These are phyloP conservation scores for Sylvilagus floridanus DNA, from an alignment of 2,797 vertebrate genomes.

Conservation along the genomic window DNA sequence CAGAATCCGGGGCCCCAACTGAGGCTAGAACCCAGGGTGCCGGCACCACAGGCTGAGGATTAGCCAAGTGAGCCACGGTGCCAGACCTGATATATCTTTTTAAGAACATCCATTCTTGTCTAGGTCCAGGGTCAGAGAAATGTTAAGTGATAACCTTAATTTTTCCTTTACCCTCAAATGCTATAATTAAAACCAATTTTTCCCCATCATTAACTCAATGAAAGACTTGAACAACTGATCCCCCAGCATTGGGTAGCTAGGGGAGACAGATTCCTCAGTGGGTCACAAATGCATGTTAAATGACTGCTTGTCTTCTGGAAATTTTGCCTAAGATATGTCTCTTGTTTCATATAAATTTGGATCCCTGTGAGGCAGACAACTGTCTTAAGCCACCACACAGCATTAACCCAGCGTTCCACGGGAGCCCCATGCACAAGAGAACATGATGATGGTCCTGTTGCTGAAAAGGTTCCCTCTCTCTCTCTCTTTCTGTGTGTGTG, in stretches of 20 bases:
- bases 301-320: conserved; percentile 72
- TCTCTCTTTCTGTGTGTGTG: neutral
- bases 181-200: neutral
- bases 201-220: neutral
- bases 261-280: neutral
- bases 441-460: conserved; percentile 36
- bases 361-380: neutral
- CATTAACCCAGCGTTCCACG: conserved; percentile 25
- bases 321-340: conserved; percentile 65
- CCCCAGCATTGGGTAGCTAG: neutral
- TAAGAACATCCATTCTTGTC: neutral
- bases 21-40: too few relatives aligned
- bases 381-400: conserved; percentile 30
- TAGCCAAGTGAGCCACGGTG: too few relatives aligned
- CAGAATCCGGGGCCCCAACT: too few relatives aligned
- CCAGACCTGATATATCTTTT: neutral
- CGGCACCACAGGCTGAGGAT: too few relatives aligned
- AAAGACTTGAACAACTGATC: neutral
- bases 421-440: neutral
- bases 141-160: neutral
- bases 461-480: conserved; percentile 71
- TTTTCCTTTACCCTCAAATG: neutral
- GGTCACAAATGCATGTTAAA: conserved; percentile 65
- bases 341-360: conserved; percentile 64
- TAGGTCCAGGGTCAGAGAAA: neutral